Conservation (phyloP, 1,140 invertebrate species). For the Drosophila ironensis region DNA sequence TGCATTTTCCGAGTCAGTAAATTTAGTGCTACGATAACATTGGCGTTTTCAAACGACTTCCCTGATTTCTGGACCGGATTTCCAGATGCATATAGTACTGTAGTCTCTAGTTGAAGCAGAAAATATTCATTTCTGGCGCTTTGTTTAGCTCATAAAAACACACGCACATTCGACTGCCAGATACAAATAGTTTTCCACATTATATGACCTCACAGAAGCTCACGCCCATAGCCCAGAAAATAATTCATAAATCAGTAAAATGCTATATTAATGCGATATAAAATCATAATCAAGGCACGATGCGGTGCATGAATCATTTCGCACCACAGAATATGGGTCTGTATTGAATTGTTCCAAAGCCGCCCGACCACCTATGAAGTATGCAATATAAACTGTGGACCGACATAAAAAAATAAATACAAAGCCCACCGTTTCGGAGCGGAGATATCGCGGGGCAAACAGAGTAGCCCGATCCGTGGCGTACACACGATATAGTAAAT, state of each 20-base stretch:
- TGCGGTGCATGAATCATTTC: constrained; percentile 42
- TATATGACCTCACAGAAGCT: constrained; percentile 22
- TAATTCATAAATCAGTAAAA: constrained; percentile 29
- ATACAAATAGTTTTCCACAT: constrained; percentile 42
- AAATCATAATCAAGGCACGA: constrained; percentile 45
- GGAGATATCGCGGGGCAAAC: neutral
- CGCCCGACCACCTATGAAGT: constrained; percentile 71
- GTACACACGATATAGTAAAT: too few species aligned
- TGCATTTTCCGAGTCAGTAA: too few species aligned
- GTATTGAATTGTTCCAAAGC: constrained; percentile 52
- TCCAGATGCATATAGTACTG: constrained; percentile 15
- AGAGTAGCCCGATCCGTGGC: too few species aligned
- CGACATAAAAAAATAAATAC: constrained; percentile 71
- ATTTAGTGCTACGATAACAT: too few species aligned
- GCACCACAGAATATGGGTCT: constrained; percentile 4
- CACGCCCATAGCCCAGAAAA: neutral
- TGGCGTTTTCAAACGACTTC: neutral
- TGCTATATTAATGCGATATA: constrained; percentile 31
- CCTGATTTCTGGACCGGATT: constrained; percentile 30
- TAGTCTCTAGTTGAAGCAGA: neutral
- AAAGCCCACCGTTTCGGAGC: neutral
- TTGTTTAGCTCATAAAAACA: constrained; percentile 49
- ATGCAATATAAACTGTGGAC: constrained; percentile 71
- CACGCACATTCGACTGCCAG: constrained; percentile 42
- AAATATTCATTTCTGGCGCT: constrained; percentile 18